Evolutionary conservation across 2,888 invertebrate genomes (phyloP).

Genomic region (Sepioteuthis lessoniana): DNA sequence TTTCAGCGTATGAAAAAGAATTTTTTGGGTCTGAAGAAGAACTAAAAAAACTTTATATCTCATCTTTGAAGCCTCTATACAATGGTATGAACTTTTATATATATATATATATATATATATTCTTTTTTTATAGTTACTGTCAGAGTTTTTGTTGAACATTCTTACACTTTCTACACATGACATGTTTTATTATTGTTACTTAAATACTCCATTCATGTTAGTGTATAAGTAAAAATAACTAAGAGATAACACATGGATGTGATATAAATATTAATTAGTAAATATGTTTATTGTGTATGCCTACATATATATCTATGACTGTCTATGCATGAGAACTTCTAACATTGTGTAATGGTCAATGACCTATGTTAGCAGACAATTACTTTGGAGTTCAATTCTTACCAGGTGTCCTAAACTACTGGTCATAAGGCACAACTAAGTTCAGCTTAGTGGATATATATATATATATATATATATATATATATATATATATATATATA

Average conservation of each 20-base stretch:
- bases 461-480: too few relatives aligned
- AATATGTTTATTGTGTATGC: not conserved
- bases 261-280: not conserved
- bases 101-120: too few relatives aligned
- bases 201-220: too few relatives aligned
- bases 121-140: not conserved
- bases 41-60: constrained; percentile 34
- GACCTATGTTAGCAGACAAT: too few relatives aligned
- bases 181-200: not conserved
- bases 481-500: too few relatives aligned
- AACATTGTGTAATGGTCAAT: too few relatives aligned
- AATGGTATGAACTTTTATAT: not conserved
- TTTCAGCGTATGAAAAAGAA: not conserved
- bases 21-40: constrained; percentile 39
- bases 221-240: not conserved
- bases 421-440: too few relatives aligned
- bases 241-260: not conserved
- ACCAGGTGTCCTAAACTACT: too few relatives aligned
- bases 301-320: not conserved
- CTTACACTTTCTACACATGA: not conserved
- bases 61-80: not conserved
- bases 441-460: too few relatives aligned
- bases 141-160: not conserved
- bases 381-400: too few relatives aligned
- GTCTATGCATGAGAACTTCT: too few relatives aligned